Evolutionary conservation across 2,888 invertebrate species (phyloP), one percentile per base, ranked within the genome.

Genomic region (Eulithis testata): DNA sequence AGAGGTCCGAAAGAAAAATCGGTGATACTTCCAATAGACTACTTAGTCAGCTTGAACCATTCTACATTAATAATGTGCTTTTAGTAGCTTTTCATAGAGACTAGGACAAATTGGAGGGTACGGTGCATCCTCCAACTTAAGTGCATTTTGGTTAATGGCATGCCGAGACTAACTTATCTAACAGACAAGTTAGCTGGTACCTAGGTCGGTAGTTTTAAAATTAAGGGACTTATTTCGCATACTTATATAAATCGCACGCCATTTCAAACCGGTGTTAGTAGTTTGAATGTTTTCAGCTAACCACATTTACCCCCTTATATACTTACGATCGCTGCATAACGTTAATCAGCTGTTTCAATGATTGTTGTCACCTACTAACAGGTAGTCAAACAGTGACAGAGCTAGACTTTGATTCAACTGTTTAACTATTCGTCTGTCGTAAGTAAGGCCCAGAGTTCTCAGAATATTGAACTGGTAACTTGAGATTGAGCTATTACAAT

Each of bases 101-200:
- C 50, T 51, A 45, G 49, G 51, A 57, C 51, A 63, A 63, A 63
- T 57, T 57, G 56, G 52, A 57, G 63, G 36, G 45, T 40, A 27
- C 53, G 37, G 52, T 52, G 63, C 57, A 63, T 57, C 63, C 36
- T 45, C 8, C 44, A 56, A 37, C 51, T 31, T 51, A 63, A 52
- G 62, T 63, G 62, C 62, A 61, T 63, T 63, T 52, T 63, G 52
- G 57, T 45, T 57, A 63, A 57, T 57, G 37, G 60, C 60, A 27
- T 61, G 54, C 49, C 54, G 47, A 61, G 61, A 61, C 47, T 61
- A 61, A 54, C 47, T 59, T 59, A 43, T 59, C 51, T 58, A 21
- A 8, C 50, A 56, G 55, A 31, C 31, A 45, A 51, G 50, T 9
- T 43, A 12, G 40, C 43, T 50, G 47, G 44, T 51, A 43, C 37